Conservation (phyloP, 2,888 invertebrate species). For the Dryobota labecula region DNA sequence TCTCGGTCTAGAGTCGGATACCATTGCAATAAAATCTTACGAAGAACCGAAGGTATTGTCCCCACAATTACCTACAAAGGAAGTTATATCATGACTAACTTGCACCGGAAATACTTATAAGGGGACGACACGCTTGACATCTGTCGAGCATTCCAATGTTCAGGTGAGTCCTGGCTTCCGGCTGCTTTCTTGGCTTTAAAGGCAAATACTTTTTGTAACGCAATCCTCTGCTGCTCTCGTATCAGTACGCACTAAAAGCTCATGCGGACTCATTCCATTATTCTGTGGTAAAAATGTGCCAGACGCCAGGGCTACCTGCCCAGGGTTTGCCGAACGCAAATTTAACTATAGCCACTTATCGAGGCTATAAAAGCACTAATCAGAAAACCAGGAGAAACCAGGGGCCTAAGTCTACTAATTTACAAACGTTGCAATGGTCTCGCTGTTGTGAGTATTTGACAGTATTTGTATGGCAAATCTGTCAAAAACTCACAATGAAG, state of each 20-base stretch:
- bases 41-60: slow-evolving; percentile 15
- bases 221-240: neutral
- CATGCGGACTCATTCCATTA: neutral
- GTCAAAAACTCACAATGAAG: too few species aligned
- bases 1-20: neutral
- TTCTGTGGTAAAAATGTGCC: neutral
- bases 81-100: slow-evolving; percentile 50
- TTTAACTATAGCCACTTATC: neutral
- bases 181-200: slow-evolving; percentile 25
- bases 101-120: slow-evolving; percentile 53
- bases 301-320: neutral
- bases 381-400: neutral
- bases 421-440: too few species aligned
- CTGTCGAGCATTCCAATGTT: slow-evolving; percentile 51
- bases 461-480: too few species aligned
- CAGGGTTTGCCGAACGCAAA: neutral
- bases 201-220: slow-evolving; percentile 4
- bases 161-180: slow-evolving; percentile 42
- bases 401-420: too few species aligned
- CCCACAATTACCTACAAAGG: slow-evolving; percentile 29
- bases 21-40: neutral
- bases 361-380: neutral
- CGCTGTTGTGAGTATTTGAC: too few species aligned
- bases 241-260: neutral
- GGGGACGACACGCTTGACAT: slow-evolving; percentile 57